Evolutionary conservation across 2,797 vertebrate genomes (phyloP).

Genomic region (Dendrocincla tyrannina): DNA sequence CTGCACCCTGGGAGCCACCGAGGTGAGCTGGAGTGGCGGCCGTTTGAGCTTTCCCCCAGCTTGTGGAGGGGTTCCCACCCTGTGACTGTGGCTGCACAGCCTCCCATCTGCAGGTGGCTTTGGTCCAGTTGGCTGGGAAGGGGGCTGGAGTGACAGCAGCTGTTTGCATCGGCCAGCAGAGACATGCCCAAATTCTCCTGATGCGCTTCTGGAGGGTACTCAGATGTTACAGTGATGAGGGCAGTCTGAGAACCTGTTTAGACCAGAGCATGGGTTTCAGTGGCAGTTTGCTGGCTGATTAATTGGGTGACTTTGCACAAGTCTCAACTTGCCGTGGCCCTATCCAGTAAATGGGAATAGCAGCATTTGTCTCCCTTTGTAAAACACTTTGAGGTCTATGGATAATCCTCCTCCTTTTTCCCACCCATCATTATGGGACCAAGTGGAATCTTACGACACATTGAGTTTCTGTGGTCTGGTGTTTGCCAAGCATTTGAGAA

Average conservation of each 20-base stretch:
- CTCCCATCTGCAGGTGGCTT: conserved; percentile 7
- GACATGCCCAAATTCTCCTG: conserved; percentile 26
- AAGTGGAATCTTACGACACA: conserved; percentile 58
- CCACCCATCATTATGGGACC: conserved; percentile 66
- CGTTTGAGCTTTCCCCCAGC: not conserved
- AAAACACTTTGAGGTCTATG: conserved; percentile 55
- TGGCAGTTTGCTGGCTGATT: conserved; percentile 59
- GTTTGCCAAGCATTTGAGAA: conserved; percentile 50
- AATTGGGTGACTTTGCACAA: conserved; percentile 55
- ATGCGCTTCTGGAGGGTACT: conserved; percentile 21
- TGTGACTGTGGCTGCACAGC: not conserved
- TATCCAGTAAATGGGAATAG: conserved; percentile 59
- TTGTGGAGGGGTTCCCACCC: not conserved
- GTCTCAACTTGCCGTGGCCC: not conserved
- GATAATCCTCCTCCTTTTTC: conserved; percentile 63
- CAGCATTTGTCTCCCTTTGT: conserved; percentile 52
- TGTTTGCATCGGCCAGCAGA: not conserved
- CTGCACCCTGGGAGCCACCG: not conserved
- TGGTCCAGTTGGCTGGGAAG: conserved; percentile 10
- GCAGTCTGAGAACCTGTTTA: conserved; percentile 57
- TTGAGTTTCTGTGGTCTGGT: conserved; percentile 65
- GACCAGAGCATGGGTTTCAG: conserved; percentile 62
- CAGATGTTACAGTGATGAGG: conserved; percentile 31
- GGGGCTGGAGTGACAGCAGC: conserved; percentile 31
- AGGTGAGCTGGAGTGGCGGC: not conserved